Percentiles rank a stretch among this genome's conserved stretches.
These are phyloP conservation scores for Gerris lacustris DNA, from an alignment of 2,888 invertebrate genomes.

Conservation along the genomic window DNA sequence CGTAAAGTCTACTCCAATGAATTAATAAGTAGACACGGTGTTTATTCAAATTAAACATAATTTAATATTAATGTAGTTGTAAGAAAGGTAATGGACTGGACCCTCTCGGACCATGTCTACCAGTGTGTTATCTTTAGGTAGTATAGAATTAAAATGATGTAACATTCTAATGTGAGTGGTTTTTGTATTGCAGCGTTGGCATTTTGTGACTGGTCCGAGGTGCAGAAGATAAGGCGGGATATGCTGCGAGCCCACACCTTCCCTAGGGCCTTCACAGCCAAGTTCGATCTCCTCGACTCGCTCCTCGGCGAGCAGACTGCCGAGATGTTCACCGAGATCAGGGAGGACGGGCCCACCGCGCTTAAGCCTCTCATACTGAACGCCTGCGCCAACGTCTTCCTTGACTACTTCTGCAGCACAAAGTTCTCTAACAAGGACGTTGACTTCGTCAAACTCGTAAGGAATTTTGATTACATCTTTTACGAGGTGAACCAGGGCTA, in stretches of 20 bases:
- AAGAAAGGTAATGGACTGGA: no score
- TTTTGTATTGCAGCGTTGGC: slow-evolving; percentile 45
- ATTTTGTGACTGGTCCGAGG: slow-evolving; percentile 55
- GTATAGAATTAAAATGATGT: no score
- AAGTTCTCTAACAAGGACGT: slow-evolving; percentile 56
- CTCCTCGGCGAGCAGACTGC: slow-evolving; percentile 40
- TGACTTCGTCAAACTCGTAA: slow-evolving; percentile 54
- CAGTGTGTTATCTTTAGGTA: no score
- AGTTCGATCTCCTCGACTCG: slow-evolving; percentile 42
- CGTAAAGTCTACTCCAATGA: no score
- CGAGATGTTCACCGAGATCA: slow-evolving; percentile 34
- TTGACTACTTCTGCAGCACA: slow-evolving; percentile 56
- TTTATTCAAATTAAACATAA: no score
- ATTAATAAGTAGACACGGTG: no score
- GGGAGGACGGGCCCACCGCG: slow-evolving; percentile 25
- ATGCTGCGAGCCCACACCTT: slow-evolving; percentile 47
- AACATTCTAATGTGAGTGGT: no score
- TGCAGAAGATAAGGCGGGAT: slow-evolving; percentile 48
- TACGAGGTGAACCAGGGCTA: slow-evolving; percentile 79
- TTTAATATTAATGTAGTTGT: no score
- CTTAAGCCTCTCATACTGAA: slow-evolving; percentile 59
- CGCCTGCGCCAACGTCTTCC: slow-evolving; percentile 73
- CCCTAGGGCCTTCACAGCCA: slow-evolving; percentile 45
- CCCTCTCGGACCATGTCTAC: neutral
- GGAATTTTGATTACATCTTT: slow-evolving; percentile 73